Evolutionary conservation across 2,888 invertebrate species (phyloP), one percentile per base, ranked within the genome.

Genomic region (Hoplodrina ambigua): DNA sequence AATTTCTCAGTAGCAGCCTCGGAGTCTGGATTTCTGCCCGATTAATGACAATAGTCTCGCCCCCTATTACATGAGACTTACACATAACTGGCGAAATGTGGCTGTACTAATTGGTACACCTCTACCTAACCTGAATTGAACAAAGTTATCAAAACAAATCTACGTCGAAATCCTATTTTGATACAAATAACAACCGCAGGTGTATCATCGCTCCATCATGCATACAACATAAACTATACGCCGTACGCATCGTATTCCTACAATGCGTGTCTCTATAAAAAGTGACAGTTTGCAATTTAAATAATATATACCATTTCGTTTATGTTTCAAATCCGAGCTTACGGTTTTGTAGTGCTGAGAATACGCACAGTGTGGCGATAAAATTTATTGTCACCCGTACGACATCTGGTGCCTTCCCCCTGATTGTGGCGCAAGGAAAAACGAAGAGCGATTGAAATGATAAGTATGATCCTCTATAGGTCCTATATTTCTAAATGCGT

Each of bases 301-400:
- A 91, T 93, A 92, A 93, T 92, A 92, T 92, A 90, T 89, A 88
- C 85, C 85, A 85, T 89, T 88, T 82, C 90, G 91, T 91, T 92
- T 93, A 92, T 89, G 90, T 93, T 91, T 91, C 90, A 93, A 93
- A 94, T 93, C 92, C 91, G 78, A 89, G 91, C 92, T 92, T 90
- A 92, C 88, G 93, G 92, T 91, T 88, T 90, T 92, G 94, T 93
- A 93, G 93, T 92, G 92, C 82, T 84, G 90, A 89, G 91, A 91
- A 91, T 94, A 93, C 94, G 93, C 93, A 92, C 91, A 89, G 92
- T 92, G 91, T 90, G 91, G 91, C 93, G 93, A 94, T 95, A 94
- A 94, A 96, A 95, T 96, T 95, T 96, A 95, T 95, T 94, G 94
- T 95, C 95, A 93, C 94, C 92, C 92, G 87, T 86, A 90, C 92